Evolutionary conservation across 2,888 invertebrate genomes (phyloP), one percentile per base, ranked within the genome.

Genomic region (Xylota segnis): DNA sequence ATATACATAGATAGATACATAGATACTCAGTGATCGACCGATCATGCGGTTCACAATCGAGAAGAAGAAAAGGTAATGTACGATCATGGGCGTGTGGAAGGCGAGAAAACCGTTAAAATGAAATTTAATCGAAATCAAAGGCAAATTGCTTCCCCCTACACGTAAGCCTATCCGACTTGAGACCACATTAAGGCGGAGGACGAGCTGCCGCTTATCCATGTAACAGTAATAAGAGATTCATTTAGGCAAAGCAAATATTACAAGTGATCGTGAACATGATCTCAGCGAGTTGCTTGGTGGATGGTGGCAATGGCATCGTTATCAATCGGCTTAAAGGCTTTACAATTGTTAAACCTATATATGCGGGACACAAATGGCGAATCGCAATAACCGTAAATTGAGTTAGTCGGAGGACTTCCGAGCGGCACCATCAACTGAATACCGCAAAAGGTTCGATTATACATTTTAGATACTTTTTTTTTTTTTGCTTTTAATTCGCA

Each of bases 51-150:
- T 50, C 34, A 50, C 5, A 29, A 61, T 66, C 52, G 32, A 37
- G 37, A 10, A 34, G 61, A 70, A 34, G 77, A 34, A 54, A 70
- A 34, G 77, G 77, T 83, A 65, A 65, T 65, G 50, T 54, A 77
- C 77, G 71, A 83, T 63, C 72, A 79, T 83, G 83, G 83, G 83
- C 83, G 83, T 77, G 61, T 52, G 50, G 68, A 83, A 68, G 68
- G 83, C 83, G 79, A 83, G 78, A 83, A 56, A 83, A 83, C 83
- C 79, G 83, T 74, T 83, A 79, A 68, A 56, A 79, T 16, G 79
- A 83, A 83, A 79, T 83, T 83, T 83, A 78, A 83, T 83, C 83
- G 74, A 83, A 83, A 74, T 79, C 83, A 79, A 58, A 72, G 56
- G 74, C 79, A 79, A 70, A 79, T 78, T 61, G 68, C 72, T 79